These are phyloP conservation scores for Drosophila kanapiae DNA, from an alignment of 1,140 invertebrate species.

Conservation along the genomic window DNA sequence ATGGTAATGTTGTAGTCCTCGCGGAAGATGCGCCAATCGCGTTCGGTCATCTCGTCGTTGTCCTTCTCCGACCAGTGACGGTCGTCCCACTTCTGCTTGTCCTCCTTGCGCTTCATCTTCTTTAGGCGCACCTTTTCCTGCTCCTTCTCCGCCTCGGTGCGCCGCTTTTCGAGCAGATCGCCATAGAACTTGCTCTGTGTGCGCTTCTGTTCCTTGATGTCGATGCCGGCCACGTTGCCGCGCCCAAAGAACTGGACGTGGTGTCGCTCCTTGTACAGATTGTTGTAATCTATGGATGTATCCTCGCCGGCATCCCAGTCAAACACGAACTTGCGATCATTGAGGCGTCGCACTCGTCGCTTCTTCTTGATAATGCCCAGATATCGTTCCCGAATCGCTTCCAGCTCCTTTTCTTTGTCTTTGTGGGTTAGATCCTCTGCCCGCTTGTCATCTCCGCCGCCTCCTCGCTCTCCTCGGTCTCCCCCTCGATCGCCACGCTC, in stretches of 20 bases:
- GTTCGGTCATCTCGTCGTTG: conserved; percentile 97
- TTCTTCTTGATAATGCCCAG: conserved; percentile 98
- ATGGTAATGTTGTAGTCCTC: conserved; percentile 99
- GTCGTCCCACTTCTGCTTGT: conserved; percentile 99
- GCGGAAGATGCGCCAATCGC: conserved; percentile 99
- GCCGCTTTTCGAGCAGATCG: conserved; percentile 96
- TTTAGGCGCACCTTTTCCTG: conserved; percentile 98
- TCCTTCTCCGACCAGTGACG: conserved; percentile 99
- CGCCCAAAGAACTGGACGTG: conserved; percentile 99
- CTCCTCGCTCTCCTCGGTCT: conserved; percentile 60
- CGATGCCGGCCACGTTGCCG: conserved; percentile 98
- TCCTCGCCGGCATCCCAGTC: conserved; percentile 99
- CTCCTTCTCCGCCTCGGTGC: conserved; percentile 98
- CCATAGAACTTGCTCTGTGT: conserved; percentile 99
- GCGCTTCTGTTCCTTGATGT: conserved; percentile 98
- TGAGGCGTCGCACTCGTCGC: conserved; percentile 94
- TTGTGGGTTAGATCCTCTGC: conserved; percentile 89
- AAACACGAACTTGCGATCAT: conserved; percentile 99
- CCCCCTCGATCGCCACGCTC: conserved; percentile 77
- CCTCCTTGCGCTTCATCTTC: conserved; percentile 97
- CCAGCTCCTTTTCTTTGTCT: conserved; percentile 96
- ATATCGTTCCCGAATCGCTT: conserved; percentile 97
- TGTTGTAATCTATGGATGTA: conserved; percentile 99
- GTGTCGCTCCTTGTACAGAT: conserved; percentile 97
- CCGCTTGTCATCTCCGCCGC: conserved; percentile 85